Evolutionary conservation across 2,797 vertebrate species (phyloP).

Genomic region (Microcaecilia unicolor): DNA sequence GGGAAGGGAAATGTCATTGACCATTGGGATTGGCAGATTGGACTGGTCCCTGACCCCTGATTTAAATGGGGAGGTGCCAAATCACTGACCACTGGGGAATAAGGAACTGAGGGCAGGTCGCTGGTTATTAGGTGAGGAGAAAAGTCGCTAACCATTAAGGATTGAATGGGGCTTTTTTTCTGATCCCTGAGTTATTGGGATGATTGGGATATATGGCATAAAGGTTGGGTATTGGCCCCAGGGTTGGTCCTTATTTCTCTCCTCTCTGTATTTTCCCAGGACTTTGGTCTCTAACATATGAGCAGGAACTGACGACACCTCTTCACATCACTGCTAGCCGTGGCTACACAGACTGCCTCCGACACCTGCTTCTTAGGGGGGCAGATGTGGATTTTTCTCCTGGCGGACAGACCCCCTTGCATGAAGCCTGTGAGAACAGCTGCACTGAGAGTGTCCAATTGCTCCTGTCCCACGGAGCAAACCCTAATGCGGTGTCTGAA

Average conservation of each 20-base stretch:
- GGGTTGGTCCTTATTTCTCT: not conserved
- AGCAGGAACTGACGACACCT: slow-evolving; percentile 84
- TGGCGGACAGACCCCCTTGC: slow-evolving; percentile 73
- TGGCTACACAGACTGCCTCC: slow-evolving; percentile 72
- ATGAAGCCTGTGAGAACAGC: slow-evolving; percentile 69
- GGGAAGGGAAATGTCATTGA: no score
- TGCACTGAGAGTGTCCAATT: slow-evolving; percentile 59
- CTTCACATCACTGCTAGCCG: slow-evolving; percentile 82
- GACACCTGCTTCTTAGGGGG: slow-evolving; percentile 68
- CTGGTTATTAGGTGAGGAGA: no score
- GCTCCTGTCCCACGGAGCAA: slow-evolving; percentile 72
- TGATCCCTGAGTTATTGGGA: no score
- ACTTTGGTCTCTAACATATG: slow-evolving; percentile 86
- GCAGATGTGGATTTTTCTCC: slow-evolving; percentile 74
- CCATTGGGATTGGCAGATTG: no score
- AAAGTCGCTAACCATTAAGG: no score
- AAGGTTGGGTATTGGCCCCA: not conserved
- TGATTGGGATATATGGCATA: no score
- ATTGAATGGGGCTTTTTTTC: no score
- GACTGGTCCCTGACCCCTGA: no score
- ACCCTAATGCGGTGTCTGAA: slow-evolving; percentile 69
- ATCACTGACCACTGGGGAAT: no score
- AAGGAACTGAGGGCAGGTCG: no score
- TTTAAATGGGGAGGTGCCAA: no score
- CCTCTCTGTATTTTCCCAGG: slow-evolving; percentile 48